Conservation (phyloP, 2,113 vertebrate species). For the Anthoscopus minutus region DNA sequence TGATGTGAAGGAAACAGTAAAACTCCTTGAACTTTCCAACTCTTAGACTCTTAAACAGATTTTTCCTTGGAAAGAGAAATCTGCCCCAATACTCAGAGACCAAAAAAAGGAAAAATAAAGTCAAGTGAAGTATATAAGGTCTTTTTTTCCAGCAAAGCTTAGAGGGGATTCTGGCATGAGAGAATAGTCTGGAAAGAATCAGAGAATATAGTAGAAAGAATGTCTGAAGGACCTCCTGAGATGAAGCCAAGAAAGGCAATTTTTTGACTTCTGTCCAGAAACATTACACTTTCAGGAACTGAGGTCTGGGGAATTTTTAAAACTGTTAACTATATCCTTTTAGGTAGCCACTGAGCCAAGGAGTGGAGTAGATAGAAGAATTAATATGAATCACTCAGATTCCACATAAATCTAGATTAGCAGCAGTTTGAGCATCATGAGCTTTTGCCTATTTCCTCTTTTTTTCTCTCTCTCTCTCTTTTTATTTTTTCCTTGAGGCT, state of each 20-base stretch:
- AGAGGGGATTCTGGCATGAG: constrained; percentile 5
- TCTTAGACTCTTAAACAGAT: neutral
- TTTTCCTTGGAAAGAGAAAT: constrained; percentile 43
- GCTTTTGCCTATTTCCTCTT: neutral
- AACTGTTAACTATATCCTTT: neutral
- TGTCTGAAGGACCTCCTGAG: neutral
- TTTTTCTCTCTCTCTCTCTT: neutral
- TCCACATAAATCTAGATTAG: neutral
- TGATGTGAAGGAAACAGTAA: constrained; percentile 2
- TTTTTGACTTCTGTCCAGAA: neutral
- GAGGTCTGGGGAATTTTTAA: neutral
- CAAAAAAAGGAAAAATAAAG: constrained; percentile 19
- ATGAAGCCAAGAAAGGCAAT: neutral
- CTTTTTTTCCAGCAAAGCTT: constrained; percentile 15
- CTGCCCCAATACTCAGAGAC: neutral
- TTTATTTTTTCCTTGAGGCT: neutral
- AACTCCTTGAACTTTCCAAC: constrained; percentile 6
- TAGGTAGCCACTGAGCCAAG: neutral
- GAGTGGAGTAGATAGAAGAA: neutral
- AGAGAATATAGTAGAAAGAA: neutral
- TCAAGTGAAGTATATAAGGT: neutral
- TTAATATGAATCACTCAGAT: neutral
- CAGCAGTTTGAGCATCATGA: neutral
- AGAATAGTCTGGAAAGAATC: neutral
- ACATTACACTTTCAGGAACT: neutral